phyloP scores from a whole-genome alignment of 2,797 vertebrate species.

The Acanthopagrus latus region DNA sequence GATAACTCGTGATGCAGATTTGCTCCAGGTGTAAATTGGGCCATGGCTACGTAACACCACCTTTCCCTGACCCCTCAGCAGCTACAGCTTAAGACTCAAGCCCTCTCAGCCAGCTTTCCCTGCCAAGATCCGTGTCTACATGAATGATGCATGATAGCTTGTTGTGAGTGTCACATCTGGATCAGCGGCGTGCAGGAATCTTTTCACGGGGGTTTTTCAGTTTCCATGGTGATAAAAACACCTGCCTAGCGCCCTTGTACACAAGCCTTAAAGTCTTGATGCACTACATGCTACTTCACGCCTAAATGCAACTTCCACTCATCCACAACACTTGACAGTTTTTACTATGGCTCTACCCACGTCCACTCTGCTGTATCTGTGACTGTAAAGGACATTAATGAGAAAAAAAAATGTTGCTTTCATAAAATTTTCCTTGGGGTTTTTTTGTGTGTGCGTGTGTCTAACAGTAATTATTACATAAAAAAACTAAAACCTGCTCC shows the following conservation, averaged over 20 bases:
- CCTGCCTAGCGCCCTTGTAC: conserved; percentile 51
- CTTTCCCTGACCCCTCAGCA: conserved; percentile 19
- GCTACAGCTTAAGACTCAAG: conserved; percentile 9
- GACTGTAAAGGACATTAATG: conserved; percentile 24
- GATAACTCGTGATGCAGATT: too few species aligned
- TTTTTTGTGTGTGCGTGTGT: conserved; percentile 4
- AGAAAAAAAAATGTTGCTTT: conserved; percentile 31
- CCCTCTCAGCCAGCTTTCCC: conserved; percentile 18
- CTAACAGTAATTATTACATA: conserved; percentile 12
- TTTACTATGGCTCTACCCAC: conserved; percentile 5
- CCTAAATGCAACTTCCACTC: conserved; percentile 43
- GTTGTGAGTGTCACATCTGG: conserved; percentile 70
- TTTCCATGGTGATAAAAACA: conserved; percentile 81
- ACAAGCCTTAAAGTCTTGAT: conserved; percentile 55
- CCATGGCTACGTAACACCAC: conserved; percentile 18
- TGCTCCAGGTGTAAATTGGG: too few species aligned
- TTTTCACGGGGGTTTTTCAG: conserved; percentile 51
- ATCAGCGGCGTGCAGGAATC: conserved; percentile 49
- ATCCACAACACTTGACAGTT: conserved; percentile 4
- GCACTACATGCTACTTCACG: conserved; percentile 46
- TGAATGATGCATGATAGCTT: conserved; percentile 53
- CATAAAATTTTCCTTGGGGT: conserved; percentile 60
- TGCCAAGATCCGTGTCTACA: conserved; percentile 31
- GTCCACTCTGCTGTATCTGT: conserved; percentile 25
- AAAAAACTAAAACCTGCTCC: neutral